phyloP scores from a whole-genome alignment of 2,113 vertebrate species.

The Pagrus major region DNA sequence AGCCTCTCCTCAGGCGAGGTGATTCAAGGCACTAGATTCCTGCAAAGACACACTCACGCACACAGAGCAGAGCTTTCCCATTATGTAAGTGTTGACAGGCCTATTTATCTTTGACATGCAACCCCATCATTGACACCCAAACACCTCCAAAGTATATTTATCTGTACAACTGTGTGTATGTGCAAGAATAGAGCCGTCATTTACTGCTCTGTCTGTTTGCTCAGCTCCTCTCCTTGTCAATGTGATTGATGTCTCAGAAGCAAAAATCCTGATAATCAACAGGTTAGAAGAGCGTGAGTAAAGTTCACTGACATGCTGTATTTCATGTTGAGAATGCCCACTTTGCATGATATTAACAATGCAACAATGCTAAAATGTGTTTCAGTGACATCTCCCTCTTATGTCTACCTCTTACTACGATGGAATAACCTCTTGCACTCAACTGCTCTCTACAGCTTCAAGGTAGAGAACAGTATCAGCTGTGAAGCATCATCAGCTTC shows the following conservation, averaged over 20 bases:
- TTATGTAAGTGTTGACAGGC: conserved; percentile 46
- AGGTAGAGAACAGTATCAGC: conserved; percentile 22
- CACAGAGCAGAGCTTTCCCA: conserved; percentile 17
- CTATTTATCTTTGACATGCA: conserved; percentile 38
- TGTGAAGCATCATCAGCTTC: conserved; percentile 19
- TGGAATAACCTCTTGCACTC: not conserved
- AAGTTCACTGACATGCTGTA: not conserved
- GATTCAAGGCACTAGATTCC: conserved; percentile 63
- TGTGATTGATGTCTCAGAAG: not conserved
- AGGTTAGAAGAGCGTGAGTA: not conserved
- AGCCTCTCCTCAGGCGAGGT: conserved; percentile 36
- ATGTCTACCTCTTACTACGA: not conserved
- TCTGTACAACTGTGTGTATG: conserved; percentile 2
- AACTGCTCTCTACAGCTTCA: not conserved
- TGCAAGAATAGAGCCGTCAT: not conserved
- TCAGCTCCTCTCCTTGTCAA: conserved; percentile 1
- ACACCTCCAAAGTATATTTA: conserved; percentile 38
- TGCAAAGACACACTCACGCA: conserved; percentile 9
- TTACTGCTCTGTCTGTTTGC: not conserved
- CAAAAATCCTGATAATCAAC: not conserved
- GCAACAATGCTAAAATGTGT: not conserved
- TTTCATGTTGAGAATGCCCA: not conserved
- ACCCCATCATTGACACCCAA: conserved; percentile 36
- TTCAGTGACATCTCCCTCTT: not conserved
- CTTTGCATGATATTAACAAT: not conserved